Base-by-base conservation (phyloP, 2,888 invertebrate species). In the Heliconius charithonia region DNA sequence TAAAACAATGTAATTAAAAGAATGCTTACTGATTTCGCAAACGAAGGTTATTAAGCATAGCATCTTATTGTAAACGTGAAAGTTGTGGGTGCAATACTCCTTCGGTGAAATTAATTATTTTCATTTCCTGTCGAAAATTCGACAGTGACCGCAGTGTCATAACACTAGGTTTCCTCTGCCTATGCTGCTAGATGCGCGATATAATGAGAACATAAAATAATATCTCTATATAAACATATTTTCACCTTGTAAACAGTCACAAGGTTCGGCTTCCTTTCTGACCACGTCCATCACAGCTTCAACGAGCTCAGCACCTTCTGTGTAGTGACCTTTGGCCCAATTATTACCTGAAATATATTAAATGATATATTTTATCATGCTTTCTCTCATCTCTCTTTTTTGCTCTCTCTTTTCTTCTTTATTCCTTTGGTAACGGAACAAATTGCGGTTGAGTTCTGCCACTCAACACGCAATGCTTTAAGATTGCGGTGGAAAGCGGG, bases 291-390 rank as follows among this genome's bases (percentile, higher is more conserved):
- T 93, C 27, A 97, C 96, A 0, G 97, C 95, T 82, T 97, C 98
- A 87, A 95, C 96, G 88, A 96, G 95, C 95, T 96, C 97, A 80
- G 95, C 97, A 37, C 98, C 97, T 87, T 97, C 97, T 12, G 97
- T 97, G 93, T 98, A 98, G 87, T 97, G 97, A 4, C 97, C 98
- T 87, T 96, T 96, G 83, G 98, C 98, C 98, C 98, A 98, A 92
- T 98, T 98, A 93, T 98, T 98, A 73, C 98, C 98, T 94, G 83
- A 7, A 63, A 83, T 25, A 3, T 13, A 80, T 51, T 62, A 74
- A 32, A 67, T 13, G 9, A 1, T n/a, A 29, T 25, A 62, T 41
- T 22, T n/a, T 62, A 13, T 63, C 62, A 25, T 25, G n/a, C 2
- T 27, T 27, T n/a, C n/a, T n/a, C n/a, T n/a, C n/a, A n/a, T n/a